Conservation (phyloP, 64 coral and sea anemone genomes). For the Trachythela sp. region DNA sequence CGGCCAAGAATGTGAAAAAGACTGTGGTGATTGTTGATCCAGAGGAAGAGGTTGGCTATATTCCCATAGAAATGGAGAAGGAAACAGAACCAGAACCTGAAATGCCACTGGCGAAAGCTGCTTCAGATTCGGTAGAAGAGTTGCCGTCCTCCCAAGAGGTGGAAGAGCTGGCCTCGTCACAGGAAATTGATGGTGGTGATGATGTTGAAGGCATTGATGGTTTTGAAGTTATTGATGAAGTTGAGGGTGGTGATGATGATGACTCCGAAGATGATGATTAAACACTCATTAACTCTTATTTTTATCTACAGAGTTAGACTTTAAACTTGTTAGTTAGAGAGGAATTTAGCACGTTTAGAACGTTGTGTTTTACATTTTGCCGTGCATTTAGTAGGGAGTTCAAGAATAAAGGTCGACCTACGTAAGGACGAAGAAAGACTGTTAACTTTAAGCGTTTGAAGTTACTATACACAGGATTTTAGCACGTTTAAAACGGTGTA, state of each 20-base stretch:
- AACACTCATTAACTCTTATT: neutral
- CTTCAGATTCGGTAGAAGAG: neutral
- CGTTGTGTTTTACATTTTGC: too few species aligned
- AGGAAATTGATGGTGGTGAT: neutral
- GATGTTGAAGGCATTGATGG: neutral
- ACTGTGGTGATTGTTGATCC: neutral
- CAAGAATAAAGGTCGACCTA: too few species aligned
- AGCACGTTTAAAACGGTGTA: too few species aligned
- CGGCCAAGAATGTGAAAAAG: conserved; percentile 13
- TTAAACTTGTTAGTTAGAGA: too few species aligned
- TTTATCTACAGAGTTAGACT: too few species aligned
- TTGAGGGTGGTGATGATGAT: neutral
- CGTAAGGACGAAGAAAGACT: too few species aligned
- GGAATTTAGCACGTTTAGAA: too few species aligned
- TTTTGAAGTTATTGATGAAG: conserved; percentile 13
- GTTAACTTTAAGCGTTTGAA: too few species aligned
- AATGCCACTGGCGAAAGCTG: neutral
- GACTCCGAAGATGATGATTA: neutral
- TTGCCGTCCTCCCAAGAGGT: neutral
- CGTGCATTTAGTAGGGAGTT: too few species aligned
- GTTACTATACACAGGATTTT: too few species aligned
- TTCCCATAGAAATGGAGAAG: neutral
- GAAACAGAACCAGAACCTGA: neutral
- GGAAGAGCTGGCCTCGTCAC: neutral
- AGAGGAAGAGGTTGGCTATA: neutral